phyloP scores from a whole-genome alignment of 1,140 invertebrate species.

The Planococcus citri region DNA sequence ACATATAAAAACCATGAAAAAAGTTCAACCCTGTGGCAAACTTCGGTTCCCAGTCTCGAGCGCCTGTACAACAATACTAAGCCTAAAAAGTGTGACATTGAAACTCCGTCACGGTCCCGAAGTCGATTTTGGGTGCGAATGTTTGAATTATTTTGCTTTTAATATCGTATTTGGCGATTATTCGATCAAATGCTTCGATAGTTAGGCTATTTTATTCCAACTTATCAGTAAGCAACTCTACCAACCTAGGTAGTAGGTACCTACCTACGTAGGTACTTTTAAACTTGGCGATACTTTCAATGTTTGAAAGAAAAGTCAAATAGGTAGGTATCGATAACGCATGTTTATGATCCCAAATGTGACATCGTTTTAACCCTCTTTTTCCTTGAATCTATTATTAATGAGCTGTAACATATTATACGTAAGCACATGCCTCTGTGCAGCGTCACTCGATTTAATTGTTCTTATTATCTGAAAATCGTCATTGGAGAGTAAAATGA shows the following conservation, averaged over 20 bases:
- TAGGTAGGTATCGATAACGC: neutral
- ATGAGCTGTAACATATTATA: neutral
- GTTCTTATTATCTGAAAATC: too few relatives aligned
- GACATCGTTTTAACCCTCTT: neutral
- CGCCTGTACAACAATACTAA: neutral
- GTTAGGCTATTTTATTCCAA: too few relatives aligned
- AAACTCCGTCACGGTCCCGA: neutral
- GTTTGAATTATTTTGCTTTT: neutral
- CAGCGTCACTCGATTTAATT: neutral
- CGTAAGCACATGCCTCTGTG: neutral
- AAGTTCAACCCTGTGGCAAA: neutral
- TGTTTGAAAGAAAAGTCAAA: too few relatives aligned
- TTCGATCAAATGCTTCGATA: neutral
- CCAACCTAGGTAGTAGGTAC: too few relatives aligned
- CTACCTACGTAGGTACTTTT: too few relatives aligned
- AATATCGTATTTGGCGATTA: neutral
- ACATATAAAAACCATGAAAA: neutral
- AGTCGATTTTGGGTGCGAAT: neutral
- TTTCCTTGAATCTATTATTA: neutral
- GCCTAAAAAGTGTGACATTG: neutral
- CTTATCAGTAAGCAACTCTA: too few relatives aligned
- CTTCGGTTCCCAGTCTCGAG: too few relatives aligned
- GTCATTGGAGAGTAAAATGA: too few relatives aligned
- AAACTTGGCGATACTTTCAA: too few relatives aligned
- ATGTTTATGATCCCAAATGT: neutral